Percentiles rank a stretch among this genome's conserved stretches.
These are phyloP conservation scores for Charaxes varanes DNA, from an alignment of 1,140 invertebrate genomes.

Conservation along the genomic window DNA sequence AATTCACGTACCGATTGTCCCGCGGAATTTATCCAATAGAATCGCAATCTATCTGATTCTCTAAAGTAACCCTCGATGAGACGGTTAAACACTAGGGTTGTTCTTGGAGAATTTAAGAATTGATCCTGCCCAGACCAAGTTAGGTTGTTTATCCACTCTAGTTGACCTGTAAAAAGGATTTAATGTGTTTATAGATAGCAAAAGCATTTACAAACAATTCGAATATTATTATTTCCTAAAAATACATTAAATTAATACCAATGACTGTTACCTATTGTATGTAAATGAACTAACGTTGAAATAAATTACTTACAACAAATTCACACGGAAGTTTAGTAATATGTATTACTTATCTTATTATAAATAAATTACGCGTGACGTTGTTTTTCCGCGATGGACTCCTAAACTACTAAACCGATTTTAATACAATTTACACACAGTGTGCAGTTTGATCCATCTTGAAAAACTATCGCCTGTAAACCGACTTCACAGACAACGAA, in stretches of 20 bases:
- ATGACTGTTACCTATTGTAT: too few species aligned
- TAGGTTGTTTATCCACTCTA: constrained; percentile 51
- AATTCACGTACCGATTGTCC: constrained; percentile 35
- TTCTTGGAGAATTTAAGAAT: constrained; percentile 32
- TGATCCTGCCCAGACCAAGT: constrained; percentile 37
- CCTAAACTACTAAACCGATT: too few species aligned
- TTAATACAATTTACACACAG: too few species aligned
- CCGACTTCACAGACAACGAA: too few species aligned
- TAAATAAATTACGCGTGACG: too few species aligned
- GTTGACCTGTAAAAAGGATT: constrained; percentile 36
- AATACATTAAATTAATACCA: too few species aligned
- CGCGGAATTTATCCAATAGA: constrained; percentile 58
- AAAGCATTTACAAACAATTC: too few species aligned
- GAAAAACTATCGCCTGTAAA: too few species aligned
- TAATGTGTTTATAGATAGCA: too few species aligned
- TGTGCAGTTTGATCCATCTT: too few species aligned
- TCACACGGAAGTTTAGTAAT: neutral
- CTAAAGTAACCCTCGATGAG: constrained; percentile 46
- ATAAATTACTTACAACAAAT: neutral
- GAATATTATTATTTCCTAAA: too few species aligned
- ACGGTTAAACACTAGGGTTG: constrained; percentile 35
- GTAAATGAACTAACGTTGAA: neutral
- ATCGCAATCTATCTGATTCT: constrained; percentile 34
- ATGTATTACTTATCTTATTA: neutral
- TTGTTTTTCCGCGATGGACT: too few species aligned